Evolutionary conservation across 2,113 vertebrate genomes (phyloP).

Genomic region (Stomatorhinus ivindoensis): DNA sequence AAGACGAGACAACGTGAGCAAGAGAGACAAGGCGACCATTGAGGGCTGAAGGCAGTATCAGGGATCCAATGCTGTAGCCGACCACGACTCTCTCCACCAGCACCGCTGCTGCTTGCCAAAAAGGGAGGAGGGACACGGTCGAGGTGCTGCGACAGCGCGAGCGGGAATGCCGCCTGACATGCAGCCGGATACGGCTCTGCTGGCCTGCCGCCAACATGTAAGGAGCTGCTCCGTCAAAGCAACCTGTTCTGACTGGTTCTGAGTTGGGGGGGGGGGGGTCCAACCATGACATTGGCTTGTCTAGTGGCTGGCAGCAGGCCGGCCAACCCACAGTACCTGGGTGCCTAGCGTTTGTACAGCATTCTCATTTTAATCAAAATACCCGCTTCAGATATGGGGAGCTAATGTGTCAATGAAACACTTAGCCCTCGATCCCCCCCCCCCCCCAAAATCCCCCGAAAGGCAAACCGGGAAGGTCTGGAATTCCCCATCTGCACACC

Average conservation of each 20-base stretch:
- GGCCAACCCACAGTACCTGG: neutral
- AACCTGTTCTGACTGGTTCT: slow-evolving; percentile 18
- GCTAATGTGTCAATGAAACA: neutral
- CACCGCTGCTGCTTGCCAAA: neutral
- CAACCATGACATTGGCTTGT: neutral
- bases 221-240: too few relatives aligned
- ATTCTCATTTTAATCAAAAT: neutral
- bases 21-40: neutral
- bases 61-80: neutral
- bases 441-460: neutral
- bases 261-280: slow-evolving; percentile 2
- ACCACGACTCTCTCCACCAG: neutral
- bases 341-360: neutral
- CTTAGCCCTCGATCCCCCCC: neutral
- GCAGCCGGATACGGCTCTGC: neutral
- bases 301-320: neutral
- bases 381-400: neutral
- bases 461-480: slow-evolving; percentile 14
- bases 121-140: neutral
- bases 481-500: slow-evolving; percentile 53
- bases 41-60: neutral
- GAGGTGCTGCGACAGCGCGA: neutral
- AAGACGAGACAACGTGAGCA: neutral
- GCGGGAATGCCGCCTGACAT: neutral
- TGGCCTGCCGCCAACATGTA: neutral